A percentile compares a stretch with the other conserved stretches of the same genome.
Conservation (phyloP, 2,113 vertebrate genomes). For the Caretta caretta region DNA sequence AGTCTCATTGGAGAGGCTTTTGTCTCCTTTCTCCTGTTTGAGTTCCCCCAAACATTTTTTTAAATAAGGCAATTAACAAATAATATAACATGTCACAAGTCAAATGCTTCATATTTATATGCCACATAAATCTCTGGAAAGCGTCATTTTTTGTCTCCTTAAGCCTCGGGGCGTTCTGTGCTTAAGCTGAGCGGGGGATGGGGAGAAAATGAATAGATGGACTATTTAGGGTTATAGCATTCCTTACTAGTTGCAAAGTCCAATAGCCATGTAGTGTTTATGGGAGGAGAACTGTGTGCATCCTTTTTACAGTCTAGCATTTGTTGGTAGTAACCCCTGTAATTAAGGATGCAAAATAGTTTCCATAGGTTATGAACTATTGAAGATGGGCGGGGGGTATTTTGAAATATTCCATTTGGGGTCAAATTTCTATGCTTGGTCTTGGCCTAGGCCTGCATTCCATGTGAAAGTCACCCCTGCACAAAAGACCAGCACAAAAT, state of each 20-base stretch:
- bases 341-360: accelerated
- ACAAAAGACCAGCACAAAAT: not conserved
- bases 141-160: conserved; percentile 41
- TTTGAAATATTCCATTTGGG: not conserved
- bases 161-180: not conserved
- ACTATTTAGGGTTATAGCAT: not conserved
- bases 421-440: not conserved
- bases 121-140: conserved; percentile 3
- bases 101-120: conserved; percentile 47
- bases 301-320: not conserved
- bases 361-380: not conserved
- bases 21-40: not conserved
- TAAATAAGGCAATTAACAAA: conserved; percentile 53
- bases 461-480: accelerated
- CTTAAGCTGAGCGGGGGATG: not conserved
- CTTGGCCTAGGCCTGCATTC: not conserved
- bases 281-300: not conserved
- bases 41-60: not conserved
- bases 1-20: conserved; percentile 4
- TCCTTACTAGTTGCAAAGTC: not conserved
- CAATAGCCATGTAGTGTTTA: not conserved
- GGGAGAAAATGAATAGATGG: conserved; percentile 17
- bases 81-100: conserved; percentile 11
- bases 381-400: not conserved
- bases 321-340: not conserved